A percentile compares a stretch with the other conserved stretches of the same genome.
Evolutionary conservation across 1,140 invertebrate species (phyloP).

Genomic region (Holcopasites calliopsidis): DNA sequence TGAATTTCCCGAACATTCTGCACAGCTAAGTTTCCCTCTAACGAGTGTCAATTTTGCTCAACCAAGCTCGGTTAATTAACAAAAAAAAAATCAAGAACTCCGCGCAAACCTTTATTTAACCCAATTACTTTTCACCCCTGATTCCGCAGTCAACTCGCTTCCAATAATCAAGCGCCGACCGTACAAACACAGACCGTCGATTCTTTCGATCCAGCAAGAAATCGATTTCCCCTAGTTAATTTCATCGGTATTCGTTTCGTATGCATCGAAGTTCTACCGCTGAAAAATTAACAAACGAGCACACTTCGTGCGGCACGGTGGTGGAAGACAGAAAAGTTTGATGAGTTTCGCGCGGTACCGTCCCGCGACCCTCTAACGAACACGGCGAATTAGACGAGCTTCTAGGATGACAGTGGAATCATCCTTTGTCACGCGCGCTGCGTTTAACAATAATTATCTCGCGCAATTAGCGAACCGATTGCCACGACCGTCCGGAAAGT

Average conservation of each 20-base stretch:
- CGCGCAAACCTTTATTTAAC: too few relatives aligned
- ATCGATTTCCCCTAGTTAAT: neutral
- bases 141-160: neutral
- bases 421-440: conserved; percentile 44
- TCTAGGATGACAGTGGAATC: conserved; percentile 42
- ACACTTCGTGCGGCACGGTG: neutral
- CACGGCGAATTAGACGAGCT: conserved; percentile 18
- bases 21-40: too few relatives aligned
- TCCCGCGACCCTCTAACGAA: neutral
- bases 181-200: neutral
- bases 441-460: conserved; percentile 59
- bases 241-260: neutral
- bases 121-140: neutral
- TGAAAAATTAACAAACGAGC: conserved; percentile 2
- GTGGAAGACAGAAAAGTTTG: neutral
- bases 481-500: conserved; percentile 33
- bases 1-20: too few relatives aligned
- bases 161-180: neutral
- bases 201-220: neutral
- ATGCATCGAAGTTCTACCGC: neutral
- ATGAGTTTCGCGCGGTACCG: neutral
- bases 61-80: too few relatives aligned
- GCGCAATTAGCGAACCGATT: conserved; percentile 57
- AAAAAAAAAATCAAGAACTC: too few relatives aligned
- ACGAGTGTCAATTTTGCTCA: too few relatives aligned